Percentiles rank a stretch among this genome's conserved stretches.
These are phyloP conservation scores for Notiomystis cincta DNA, from an alignment of 2,113 vertebrate species.

Conservation along the genomic window DNA sequence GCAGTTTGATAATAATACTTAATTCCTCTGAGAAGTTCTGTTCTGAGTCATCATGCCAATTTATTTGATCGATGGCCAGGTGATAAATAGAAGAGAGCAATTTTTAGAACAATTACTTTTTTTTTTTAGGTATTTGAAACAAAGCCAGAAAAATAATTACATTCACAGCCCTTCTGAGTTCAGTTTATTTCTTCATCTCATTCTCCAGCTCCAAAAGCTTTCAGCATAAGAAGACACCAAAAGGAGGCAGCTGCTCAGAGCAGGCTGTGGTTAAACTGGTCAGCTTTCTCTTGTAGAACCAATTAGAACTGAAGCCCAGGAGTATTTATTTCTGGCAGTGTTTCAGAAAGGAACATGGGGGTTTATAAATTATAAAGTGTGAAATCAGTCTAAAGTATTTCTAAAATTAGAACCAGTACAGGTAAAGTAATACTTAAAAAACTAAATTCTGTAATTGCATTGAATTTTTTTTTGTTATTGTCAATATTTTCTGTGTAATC, in stretches of 20 bases:
- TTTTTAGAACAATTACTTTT: neutral
- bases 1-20: neutral
- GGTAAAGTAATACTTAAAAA: neutral
- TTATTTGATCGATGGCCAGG: neutral
- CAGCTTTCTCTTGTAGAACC: slow-evolving; percentile 5
- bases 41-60: neutral
- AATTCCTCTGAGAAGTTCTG: neutral
- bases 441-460: neutral
- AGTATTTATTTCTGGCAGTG: neutral
- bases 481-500: neutral
- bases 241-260: slow-evolving; percentile 11
- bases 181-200: neutral
- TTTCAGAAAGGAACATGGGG: neutral
- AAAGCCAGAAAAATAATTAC: neutral
- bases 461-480: neutral
- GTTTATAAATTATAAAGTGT: neutral
- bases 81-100: neutral
- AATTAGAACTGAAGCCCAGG: neutral
- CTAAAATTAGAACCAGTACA: neutral
- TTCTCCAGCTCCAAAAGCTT: neutral
- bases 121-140: neutral
- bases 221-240: neutral
- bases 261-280: neutral
- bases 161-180: neutral
- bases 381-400: neutral